Evolutionary conservation across 2,797 vertebrate genomes (phyloP).

Genomic region (Melanotaenia maccullochi): DNA sequence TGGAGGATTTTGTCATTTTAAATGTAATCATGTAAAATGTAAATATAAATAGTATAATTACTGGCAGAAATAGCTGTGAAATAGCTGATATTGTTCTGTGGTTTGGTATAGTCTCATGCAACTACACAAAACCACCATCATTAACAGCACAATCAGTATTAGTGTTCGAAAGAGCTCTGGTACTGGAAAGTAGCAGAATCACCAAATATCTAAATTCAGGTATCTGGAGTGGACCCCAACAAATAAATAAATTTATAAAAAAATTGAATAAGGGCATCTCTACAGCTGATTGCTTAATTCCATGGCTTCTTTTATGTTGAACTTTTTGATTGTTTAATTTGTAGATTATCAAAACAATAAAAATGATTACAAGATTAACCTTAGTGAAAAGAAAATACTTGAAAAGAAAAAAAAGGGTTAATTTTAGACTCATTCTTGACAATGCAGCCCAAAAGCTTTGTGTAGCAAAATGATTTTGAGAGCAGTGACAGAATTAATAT

Average conservation of each 20-base stretch:
- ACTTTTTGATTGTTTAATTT: background rate
- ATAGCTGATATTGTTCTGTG: too few relatives aligned
- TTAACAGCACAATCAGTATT: too few relatives aligned
- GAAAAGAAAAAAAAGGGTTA: background rate
- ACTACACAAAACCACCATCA: too few relatives aligned
- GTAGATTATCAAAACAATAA: background rate
- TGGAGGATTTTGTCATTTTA: background rate
- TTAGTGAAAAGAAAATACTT: background rate
- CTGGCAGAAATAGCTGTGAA: background rate
- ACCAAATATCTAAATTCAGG: background rate
- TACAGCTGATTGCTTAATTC: background rate
- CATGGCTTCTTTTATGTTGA: background rate
- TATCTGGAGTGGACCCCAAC: background rate
- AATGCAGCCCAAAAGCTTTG: constrained; percentile 26
- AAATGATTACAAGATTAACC: background rate
- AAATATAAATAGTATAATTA: background rate
- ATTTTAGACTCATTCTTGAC: constrained; percentile 20
- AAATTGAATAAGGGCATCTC: background rate
- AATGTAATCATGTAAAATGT: background rate
- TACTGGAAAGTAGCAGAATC: background rate
- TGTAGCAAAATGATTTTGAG: background rate
- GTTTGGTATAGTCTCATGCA: background rate
- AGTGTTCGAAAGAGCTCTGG: too few relatives aligned
- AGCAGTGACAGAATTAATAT: constrained; percentile 5
- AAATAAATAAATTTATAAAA: background rate